Base-by-base conservation (phyloP, 1,140 invertebrate species). In the Trichoplusia ni region DNA sequence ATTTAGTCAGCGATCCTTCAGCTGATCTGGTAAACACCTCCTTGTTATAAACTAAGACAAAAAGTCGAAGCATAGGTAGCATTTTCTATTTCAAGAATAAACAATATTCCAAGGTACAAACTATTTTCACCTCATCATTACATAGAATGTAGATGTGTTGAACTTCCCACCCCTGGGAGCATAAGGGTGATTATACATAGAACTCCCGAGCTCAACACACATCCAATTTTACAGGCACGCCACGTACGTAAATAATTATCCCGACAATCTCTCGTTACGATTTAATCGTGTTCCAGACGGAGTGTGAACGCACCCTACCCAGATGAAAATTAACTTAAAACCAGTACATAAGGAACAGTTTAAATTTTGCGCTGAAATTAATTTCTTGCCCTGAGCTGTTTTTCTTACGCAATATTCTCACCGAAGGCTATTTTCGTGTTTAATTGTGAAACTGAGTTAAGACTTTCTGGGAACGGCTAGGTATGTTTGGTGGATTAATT, bases 351-450 rank as follows among this genome's bases (percentile, higher is more conserved):
- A 74, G 70, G 71, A 70, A 76, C 62, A 71, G 71, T 74, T 74
- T 67, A 74, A 74, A 74, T 72, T 74, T 77, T 68, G 35, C 38
- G 63, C 64, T 66, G 69, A 70, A 77, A 74, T 77, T 77, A 77
- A 77, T 74, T 74, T 72, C 67, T 69, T 21, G 67, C 69, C 64
- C 63, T 71, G 62, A 69, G 71, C 65, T 71, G 69, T 77, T 71
- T 68, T 65, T 56, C 37, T 56, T 47, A 68, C 72, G 53, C 59
- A 69, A 74, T 77, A 74, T 77, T 65, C 67, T 64, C 49, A 37
- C 27, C 6, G 25, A 13, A 37, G 23, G 58, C 49, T 44, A 53
- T 63, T 63, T 63, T 58, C 38, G 29, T 53, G 40, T 59, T 63
- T 35, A 46, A 63, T 56, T 59, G 31, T 44, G 14, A 53, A 46